These are phyloP conservation scores for Esox niger DNA, from an alignment of 2,113 vertebrate species.

Conservation along the genomic window DNA sequence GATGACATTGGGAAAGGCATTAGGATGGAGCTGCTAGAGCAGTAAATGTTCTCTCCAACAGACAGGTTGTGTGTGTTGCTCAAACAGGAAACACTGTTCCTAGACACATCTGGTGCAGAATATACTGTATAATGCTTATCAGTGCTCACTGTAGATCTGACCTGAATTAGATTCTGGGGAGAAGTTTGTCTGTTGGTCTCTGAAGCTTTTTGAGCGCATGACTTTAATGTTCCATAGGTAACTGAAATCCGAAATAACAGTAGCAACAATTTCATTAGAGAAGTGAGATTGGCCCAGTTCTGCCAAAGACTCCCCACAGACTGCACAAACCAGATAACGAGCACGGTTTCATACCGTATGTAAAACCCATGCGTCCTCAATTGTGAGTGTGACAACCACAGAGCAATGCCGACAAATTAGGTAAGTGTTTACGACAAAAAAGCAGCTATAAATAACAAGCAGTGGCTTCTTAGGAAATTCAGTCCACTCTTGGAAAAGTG, in stretches of 20 bases:
- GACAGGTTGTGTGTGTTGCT: constrained; percentile 4
- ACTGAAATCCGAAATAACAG: constrained; percentile 53
- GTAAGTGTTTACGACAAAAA: constrained; percentile 18
- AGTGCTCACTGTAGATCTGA: constrained; percentile 26
- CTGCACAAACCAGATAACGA: constrained; percentile 57
- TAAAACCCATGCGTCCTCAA: constrained; percentile 52
- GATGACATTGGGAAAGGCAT: constrained; percentile 27
- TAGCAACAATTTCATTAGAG: constrained; percentile 50
- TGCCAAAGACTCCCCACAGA: constrained; percentile 64
- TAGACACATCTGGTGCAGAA: neutral
- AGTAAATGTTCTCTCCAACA: constrained; percentile 10
- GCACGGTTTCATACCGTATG: constrained; percentile 36
- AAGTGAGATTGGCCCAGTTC: constrained; percentile 58
- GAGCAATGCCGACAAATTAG: constrained; percentile 41
- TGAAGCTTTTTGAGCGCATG: constrained; percentile 41
- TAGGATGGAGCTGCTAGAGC: constrained; percentile 6
- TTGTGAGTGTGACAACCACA: constrained; percentile 43
- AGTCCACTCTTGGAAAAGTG: neutral
- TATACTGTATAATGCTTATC: neutral
- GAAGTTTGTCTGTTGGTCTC: constrained; percentile 26
- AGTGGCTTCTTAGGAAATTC: neutral
- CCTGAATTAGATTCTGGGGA: constrained; percentile 30
- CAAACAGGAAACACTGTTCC: neutral
- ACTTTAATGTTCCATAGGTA: constrained; percentile 51
- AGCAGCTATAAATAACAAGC: neutral